Evolutionary conservation across 2,888 invertebrate genomes (phyloP).

Genomic region (Leucania comma): DNA sequence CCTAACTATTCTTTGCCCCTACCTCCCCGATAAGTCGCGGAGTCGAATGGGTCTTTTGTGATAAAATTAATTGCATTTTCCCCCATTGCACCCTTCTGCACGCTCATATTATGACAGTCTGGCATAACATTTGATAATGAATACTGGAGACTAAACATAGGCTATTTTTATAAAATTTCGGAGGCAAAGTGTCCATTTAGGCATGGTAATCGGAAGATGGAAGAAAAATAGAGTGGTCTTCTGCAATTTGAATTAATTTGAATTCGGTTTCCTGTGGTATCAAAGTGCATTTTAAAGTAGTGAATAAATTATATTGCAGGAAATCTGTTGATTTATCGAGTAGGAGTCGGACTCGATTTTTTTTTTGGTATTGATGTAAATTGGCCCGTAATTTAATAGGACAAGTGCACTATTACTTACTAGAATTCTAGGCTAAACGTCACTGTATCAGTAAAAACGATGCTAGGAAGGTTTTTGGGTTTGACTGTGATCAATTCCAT

Average conservation of each 20-base stretch:
- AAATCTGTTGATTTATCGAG: slow-evolving; percentile 16
- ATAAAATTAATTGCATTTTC: slow-evolving; percentile 87
- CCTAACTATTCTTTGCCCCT: slow-evolving; percentile 68
- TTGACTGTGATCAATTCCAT: no score
- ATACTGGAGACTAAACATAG: slow-evolving; percentile 37
- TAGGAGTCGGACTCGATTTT: neutral
- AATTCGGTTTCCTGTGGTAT: slow-evolving; percentile 10
- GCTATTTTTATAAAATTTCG: slow-evolving; percentile 44
- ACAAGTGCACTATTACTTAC: no score
- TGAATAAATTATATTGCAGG: slow-evolving; percentile 28
- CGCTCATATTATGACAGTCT: slow-evolving; percentile 67
- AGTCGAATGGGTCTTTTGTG: slow-evolving; percentile 81
- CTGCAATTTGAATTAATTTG: slow-evolving; percentile 31
- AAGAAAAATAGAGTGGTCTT: slow-evolving; percentile 47
- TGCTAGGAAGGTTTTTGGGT: no score
- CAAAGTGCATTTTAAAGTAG: slow-evolving; percentile 23
- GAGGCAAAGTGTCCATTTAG: slow-evolving; percentile 23
- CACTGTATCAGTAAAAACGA: no score
- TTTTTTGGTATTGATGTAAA: no score
- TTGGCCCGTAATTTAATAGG: neutral
- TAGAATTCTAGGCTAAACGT: no score
- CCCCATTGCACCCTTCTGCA: slow-evolving; percentile 75
- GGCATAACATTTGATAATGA: slow-evolving; percentile 62
- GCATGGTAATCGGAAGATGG: slow-evolving; percentile 35
- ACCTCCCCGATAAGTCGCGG: slow-evolving; percentile 64